Percentiles rank a stretch among this genome's conserved stretches.
Evolutionary conservation across 2,113 vertebrate genomes (phyloP).

Genomic region (Anhinga rufa): DNA sequence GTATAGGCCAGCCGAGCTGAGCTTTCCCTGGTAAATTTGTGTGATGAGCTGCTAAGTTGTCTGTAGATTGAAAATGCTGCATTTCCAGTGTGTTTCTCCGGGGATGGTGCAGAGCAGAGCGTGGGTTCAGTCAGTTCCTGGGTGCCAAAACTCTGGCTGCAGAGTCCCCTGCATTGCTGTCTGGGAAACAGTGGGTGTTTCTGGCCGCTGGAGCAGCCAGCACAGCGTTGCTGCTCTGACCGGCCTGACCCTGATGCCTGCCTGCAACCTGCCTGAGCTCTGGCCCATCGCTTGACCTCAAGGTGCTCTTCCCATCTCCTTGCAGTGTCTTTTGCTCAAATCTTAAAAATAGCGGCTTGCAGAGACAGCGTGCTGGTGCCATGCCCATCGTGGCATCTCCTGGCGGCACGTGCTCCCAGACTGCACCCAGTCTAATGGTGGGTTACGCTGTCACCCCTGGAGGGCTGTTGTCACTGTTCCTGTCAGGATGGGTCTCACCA

Average conservation of each 20-base stretch:
- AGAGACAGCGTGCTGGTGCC: not conserved
- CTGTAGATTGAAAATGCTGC: not conserved
- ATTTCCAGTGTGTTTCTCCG: not conserved
- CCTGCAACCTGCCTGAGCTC: not conserved
- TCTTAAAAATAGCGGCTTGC: not conserved
- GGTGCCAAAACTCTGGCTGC: not conserved
- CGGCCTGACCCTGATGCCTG: not conserved
- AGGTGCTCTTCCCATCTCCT: not conserved
- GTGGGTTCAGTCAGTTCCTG: not conserved
- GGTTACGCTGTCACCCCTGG: not conserved
- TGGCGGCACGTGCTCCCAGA: not conserved
- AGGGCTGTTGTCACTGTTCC: not conserved
- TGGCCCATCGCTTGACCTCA: not conserved
- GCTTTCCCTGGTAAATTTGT: not conserved
- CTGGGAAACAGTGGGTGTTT: not conserved
- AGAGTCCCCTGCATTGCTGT: not conserved
- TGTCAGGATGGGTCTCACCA: not conserved
- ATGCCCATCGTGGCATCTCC: not conserved
- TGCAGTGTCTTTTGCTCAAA: not conserved
- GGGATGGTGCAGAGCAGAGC: not conserved
- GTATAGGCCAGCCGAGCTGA: not conserved
- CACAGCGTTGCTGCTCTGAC: not conserved
- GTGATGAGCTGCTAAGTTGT: not conserved
- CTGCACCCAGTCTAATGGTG: accelerated
- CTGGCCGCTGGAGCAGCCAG: not conserved